Conservation (phyloP, 2,113 vertebrate genomes). For the Rhagologus leucostigma region DNA sequence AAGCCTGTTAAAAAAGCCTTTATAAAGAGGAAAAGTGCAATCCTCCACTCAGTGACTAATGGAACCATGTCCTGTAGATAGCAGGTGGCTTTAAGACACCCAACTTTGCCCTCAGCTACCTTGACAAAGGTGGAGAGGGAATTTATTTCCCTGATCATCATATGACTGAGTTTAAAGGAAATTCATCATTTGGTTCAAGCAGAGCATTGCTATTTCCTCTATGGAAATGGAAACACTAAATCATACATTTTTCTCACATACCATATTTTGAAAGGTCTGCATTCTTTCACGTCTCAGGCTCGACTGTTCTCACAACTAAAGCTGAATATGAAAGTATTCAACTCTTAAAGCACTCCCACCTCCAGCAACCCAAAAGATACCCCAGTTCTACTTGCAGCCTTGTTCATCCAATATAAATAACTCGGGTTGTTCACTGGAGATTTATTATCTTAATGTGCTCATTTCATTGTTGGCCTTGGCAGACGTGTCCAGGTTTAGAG, state of each 20-base stretch:
- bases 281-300: slow-evolving; percentile 42
- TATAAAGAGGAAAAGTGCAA: background rate
- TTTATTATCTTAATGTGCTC: slow-evolving; percentile 27
- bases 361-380: background rate
- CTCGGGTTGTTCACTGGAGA: background rate
- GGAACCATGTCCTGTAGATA: background rate
- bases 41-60: background rate
- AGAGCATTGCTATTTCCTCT: slow-evolving; percentile 40
- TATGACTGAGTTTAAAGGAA: background rate
- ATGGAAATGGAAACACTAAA: slow-evolving; percentile 58
- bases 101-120: background rate
- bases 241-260: slow-evolving; percentile 46
- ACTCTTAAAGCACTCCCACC: background rate
- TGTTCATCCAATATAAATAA: slow-evolving; percentile 37
- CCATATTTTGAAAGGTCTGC: slow-evolving; percentile 37
- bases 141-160: slow-evolving; percentile 20
- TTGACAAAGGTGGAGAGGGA: background rate
- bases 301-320: slow-evolving; percentile 45
- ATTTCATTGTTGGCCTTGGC: slow-evolving; percentile 30
- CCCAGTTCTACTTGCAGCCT: background rate
- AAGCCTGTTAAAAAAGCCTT: background rate
- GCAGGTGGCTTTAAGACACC: background rate
- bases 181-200: slow-evolving; percentile 28
- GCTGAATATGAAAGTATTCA: background rate
- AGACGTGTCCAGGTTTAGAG: background rate